A percentile compares a stretch with the other conserved stretches of the same genome.
phyloP scores from a whole-genome alignment of 2,113 vertebrate genomes.

The Macaca nemestrina region DNA sequence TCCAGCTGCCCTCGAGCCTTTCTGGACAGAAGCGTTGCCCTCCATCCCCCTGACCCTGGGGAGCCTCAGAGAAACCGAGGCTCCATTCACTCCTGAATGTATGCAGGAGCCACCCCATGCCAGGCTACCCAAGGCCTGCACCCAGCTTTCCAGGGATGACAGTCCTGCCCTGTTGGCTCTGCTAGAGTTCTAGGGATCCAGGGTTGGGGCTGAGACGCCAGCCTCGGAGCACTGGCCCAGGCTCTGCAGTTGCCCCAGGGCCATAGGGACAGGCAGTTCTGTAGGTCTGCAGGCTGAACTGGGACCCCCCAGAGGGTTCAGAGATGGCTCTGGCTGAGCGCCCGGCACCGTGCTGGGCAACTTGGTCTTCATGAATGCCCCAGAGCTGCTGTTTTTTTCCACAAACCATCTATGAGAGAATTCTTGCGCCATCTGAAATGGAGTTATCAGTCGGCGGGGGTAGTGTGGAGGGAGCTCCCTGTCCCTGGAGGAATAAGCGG shows the following conservation, averaged over 20 bases:
- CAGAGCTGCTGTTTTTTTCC: not conserved
- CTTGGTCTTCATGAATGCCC: no score
- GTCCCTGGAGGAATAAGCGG: not conserved
- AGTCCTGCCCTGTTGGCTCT: not conserved
- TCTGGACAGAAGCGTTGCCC: not conserved
- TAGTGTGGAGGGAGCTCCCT: rapidly evolving
- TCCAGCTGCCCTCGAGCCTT: not conserved
- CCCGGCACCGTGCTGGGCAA: not conserved
- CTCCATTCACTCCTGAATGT: not conserved
- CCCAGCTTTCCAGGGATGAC: not conserved
- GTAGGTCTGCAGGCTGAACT: not conserved
- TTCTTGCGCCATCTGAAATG: not conserved
- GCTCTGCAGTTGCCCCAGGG: not conserved
- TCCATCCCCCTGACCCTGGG: not conserved
- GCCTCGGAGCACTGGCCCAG: not conserved
- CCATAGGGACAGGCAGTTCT: not conserved
- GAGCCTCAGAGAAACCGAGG: not conserved
- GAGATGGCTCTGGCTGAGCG: no score
- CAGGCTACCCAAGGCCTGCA: not conserved
- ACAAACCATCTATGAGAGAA: not conserved
- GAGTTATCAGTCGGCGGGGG: rapidly evolving
- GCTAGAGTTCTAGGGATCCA: not conserved
- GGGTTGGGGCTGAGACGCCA: not conserved
- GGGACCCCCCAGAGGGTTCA: not conserved
- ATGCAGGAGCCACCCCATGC: no score